Conservation (phyloP, 2,797 vertebrate species). For the Molossus molossus region DNA sequence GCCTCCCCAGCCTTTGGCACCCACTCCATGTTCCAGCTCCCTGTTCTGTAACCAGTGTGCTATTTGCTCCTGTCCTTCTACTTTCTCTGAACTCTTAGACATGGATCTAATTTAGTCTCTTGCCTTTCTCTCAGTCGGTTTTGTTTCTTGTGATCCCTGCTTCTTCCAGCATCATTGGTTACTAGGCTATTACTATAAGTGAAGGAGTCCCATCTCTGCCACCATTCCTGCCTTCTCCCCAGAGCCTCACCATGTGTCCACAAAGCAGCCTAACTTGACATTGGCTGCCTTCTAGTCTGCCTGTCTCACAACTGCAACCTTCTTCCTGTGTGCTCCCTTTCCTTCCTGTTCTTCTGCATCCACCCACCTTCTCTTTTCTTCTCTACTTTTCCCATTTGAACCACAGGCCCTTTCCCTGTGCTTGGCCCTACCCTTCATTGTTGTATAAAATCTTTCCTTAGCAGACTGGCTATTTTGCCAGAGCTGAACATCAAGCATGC, state of each 20-base stretch:
- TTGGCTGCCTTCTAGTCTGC: background rate
- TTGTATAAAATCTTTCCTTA: background rate
- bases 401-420: background rate
- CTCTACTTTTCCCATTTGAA: background rate
- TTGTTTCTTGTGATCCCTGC: constrained; percentile 3
- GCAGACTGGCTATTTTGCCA: background rate
- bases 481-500: background rate
- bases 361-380: background rate
- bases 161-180: background rate
- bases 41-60: background rate
- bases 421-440: background rate
- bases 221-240: background rate
- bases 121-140: background rate
- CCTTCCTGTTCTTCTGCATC: background rate
- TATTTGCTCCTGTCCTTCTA: background rate
- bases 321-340: background rate
- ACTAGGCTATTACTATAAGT: background rate
- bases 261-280: accelerated
- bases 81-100: background rate
- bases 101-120: background rate
- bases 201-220: background rate
- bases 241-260: background rate
- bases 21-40: background rate
- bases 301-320: background rate
- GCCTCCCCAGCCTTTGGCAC: background rate